Evolutionary conservation across 2,113 vertebrate genomes (phyloP).

Genomic region (Syngnathus scovelli): DNA sequence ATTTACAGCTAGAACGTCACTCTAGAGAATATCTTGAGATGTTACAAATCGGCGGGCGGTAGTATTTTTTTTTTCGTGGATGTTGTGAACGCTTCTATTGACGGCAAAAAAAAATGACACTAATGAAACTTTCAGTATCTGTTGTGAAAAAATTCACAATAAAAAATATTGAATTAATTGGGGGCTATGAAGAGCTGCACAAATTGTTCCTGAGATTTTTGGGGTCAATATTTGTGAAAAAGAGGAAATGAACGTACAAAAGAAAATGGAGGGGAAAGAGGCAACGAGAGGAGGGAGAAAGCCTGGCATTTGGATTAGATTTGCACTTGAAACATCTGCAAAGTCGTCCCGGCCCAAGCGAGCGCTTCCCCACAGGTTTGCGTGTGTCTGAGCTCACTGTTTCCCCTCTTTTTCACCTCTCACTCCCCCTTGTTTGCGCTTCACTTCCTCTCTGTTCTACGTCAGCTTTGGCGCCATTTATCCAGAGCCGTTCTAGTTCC

Average conservation of each 20-base stretch:
- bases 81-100: not conserved
- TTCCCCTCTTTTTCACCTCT: constrained; percentile 39
- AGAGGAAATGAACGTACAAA: constrained; percentile 38
- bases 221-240: constrained; percentile 54
- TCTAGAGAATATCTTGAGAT: not conserved
- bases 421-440: constrained; percentile 27
- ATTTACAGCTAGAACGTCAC: not conserved
- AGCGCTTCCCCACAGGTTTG: constrained; percentile 67
- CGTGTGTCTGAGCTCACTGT: constrained; percentile 59
- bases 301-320: constrained; percentile 78
- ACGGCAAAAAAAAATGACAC: not conserved
- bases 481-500: not conserved
- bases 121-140: not conserved
- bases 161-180: no score
- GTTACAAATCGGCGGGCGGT: not conserved
- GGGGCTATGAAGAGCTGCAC: constrained; percentile 31
- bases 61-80: not conserved
- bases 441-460: constrained; percentile 34
- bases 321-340: constrained; percentile 79
- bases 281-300: constrained; percentile 48
- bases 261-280: constrained; percentile 32
- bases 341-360: constrained; percentile 63
- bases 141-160: not conserved
- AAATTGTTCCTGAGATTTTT: constrained; percentile 71
- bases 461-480: not conserved